phyloP scores from a whole-genome alignment of 2,888 invertebrate species.

The Aradus depressus region DNA sequence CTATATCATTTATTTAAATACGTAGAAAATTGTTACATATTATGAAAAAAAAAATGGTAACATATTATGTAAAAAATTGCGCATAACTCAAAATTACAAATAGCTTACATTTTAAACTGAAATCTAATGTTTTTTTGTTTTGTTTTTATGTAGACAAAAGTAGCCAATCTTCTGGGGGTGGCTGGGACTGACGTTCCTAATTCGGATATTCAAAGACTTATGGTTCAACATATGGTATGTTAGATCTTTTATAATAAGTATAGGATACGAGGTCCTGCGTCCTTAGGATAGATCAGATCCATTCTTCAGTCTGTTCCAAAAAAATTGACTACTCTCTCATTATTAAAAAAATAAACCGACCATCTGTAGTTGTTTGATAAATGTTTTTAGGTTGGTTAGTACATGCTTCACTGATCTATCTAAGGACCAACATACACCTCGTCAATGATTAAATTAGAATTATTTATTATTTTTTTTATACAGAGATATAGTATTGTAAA shows the following conservation, averaged over 20 bases:
- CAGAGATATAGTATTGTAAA: no score
- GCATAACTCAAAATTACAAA: slow-evolving; percentile 3
- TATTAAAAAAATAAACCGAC: no score
- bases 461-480: no score
- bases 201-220: slow-evolving; percentile 77
- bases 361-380: no score
- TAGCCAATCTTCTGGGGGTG: slow-evolving; percentile 82
- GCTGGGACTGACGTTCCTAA: slow-evolving; percentile 92
- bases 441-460: no score
- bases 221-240: slow-evolving; percentile 78
- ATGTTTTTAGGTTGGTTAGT: no score
- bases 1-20: neutral
- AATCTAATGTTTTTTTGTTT: neutral
- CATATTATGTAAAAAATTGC: slow-evolving; percentile 1
- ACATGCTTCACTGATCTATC: no score
- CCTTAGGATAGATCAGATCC: no score
- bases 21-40: neutral
- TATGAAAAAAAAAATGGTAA: neutral
- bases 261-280: neutral
- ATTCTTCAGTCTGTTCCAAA: no score
- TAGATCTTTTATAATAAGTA: neutral
- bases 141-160: slow-evolving; percentile 52
- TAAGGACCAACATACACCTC: no score
- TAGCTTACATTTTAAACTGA: slow-evolving; percentile 3
- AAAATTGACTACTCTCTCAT: no score